Percentiles rank a stretch among this genome's conserved stretches.
Conservation (phyloP, 2,113 vertebrate species). For the Peucedramus taeniatus region DNA sequence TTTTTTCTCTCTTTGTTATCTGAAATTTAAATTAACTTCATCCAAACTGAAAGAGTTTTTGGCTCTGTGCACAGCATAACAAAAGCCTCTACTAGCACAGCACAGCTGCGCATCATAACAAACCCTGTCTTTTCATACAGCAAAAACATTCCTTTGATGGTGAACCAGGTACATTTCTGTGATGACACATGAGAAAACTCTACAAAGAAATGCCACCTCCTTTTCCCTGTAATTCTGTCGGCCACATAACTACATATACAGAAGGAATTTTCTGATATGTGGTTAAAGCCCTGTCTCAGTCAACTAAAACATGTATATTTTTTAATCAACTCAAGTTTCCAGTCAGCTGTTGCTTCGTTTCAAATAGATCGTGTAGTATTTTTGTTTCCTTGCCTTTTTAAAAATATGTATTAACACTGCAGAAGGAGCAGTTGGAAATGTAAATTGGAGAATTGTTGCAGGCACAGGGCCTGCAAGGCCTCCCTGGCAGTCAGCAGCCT, state of each 20-base stretch:
- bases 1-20: background rate
- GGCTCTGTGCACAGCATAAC: background rate
- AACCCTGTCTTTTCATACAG: background rate
- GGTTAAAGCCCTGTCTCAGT: background rate
- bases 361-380: background rate
- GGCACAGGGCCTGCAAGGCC: too few species aligned
- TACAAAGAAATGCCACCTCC: background rate
- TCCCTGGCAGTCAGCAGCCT: too few species aligned
- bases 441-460: too few species aligned
- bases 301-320: background rate
- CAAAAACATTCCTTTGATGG: background rate
- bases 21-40: background rate
- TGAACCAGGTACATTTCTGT: background rate
- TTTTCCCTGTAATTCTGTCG: background rate
- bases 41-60: background rate
- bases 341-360: background rate
- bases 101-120: background rate
- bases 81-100: background rate
- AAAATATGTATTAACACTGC: background rate
- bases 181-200: background rate
- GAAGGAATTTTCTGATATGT: background rate
- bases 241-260: background rate
- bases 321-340: background rate
- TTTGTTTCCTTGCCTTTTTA: background rate
- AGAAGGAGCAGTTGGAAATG: background rate